Percentiles rank a stretch among this genome's conserved stretches.
Conservation (phyloP, 2,888 invertebrate genomes). For the Furcula furcula region DNA sequence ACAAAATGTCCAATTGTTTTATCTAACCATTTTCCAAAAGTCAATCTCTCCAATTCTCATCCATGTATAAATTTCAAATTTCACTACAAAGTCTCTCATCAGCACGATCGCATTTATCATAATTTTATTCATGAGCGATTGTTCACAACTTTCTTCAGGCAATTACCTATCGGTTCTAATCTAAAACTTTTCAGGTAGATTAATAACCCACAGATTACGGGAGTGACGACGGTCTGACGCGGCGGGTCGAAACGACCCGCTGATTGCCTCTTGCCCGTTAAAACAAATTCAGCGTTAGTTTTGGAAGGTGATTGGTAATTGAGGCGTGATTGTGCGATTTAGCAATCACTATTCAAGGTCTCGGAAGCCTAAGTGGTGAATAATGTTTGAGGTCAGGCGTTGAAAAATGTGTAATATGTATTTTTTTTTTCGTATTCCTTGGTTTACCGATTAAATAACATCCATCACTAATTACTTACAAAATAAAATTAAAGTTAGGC, state of each 20-base stretch:
- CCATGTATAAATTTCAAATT: background rate
- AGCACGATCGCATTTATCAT: slow-evolving; percentile 8
- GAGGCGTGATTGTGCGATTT: background rate
- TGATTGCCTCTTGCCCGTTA: slow-evolving; percentile 19
- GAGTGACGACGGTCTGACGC: slow-evolving; percentile 40
- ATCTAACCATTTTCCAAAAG: too few relatives aligned
- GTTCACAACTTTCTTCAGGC: slow-evolving; percentile 24
- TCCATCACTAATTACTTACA: too few relatives aligned
- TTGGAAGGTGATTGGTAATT: slow-evolving; percentile 1
- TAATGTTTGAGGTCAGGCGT: background rate
- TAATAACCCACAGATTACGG: slow-evolving; percentile 32
- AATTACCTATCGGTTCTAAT: slow-evolving; percentile 31
- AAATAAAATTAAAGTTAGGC: too few relatives aligned
- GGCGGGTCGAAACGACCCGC: slow-evolving; percentile 18
- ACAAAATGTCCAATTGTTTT: too few relatives aligned
- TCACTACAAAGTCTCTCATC: slow-evolving; percentile 7
- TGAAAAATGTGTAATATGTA: background rate
- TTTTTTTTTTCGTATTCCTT: too few relatives aligned
- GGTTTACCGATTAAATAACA: too few relatives aligned
- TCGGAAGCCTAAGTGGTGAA: background rate
- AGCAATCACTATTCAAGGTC: background rate
- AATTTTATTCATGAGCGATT: slow-evolving; percentile 22
- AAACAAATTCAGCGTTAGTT: slow-evolving; percentile 14
- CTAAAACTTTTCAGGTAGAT: slow-evolving; percentile 33
- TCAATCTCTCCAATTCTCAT: too few relatives aligned